phyloP scores from a whole-genome alignment of 2,797 vertebrate species.

The Sebastes trivittatus region DNA sequence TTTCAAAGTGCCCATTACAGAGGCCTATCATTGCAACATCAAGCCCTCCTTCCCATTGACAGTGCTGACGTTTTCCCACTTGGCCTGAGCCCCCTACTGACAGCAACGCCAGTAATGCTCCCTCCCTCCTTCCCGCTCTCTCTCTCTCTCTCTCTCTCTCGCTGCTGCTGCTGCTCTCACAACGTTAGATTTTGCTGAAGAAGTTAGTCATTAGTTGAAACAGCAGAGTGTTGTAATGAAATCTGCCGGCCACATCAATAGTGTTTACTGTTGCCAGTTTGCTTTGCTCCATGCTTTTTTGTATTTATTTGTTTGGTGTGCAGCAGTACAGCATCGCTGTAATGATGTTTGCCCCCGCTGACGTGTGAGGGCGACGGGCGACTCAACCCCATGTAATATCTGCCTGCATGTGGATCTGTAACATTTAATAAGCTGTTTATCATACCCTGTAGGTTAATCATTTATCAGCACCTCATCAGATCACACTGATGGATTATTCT shows the following conservation, averaged over 20 bases:
- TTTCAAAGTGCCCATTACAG: constrained; percentile 82
- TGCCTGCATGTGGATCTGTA: constrained; percentile 48
- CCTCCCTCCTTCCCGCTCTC: constrained; percentile 20
- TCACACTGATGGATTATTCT: constrained; percentile 74
- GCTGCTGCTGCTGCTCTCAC: constrained; percentile 47
- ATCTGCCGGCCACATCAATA: constrained; percentile 78
- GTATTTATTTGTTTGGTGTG: constrained; percentile 66
- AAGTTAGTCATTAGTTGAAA: constrained; percentile 82
- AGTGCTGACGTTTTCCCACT: constrained; percentile 81
- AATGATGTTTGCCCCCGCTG: constrained; percentile 72
- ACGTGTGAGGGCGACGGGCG: constrained; percentile 25
- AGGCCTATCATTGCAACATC: constrained; percentile 84
- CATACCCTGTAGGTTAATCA: constrained; percentile 70
- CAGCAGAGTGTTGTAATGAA: constrained; percentile 79
- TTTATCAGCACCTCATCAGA: constrained; percentile 68
- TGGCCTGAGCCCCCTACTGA: constrained; percentile 78
- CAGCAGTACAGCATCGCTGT: constrained; percentile 61
- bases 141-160: constrained; percentile 16
- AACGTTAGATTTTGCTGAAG: constrained; percentile 76
- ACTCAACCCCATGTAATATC: constrained; percentile 57
- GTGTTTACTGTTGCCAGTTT: constrained; percentile 80
- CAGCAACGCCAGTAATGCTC: constrained; percentile 68
- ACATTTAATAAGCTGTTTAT: constrained; percentile 79
- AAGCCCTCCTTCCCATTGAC: constrained; percentile 82
- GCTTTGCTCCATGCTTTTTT: constrained; percentile 70